Conservation (phyloP, 2,113 vertebrate genomes). For the human region GRCh38 chr6:53331501-53332000, state of each 20-base stretch:
- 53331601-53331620: not conserved
- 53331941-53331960: no score
- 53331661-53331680: not conserved
- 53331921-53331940: no score
- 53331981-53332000: no score
- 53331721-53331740: not conserved
- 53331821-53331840: no score
- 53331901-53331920: no score
- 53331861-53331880: no score
- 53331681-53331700: not conserved
- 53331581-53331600: not conserved
- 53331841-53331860: no score
- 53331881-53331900: no score
- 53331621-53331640: not conserved
- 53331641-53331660: not conserved
- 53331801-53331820: no score
- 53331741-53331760: slow-evolving; percentile 15
- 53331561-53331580: not conserved
- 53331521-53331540: not conserved
- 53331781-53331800: not conserved
- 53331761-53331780: not conserved
- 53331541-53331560: not conserved
- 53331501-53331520: not conserved
- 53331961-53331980: no score
- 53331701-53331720: not conserved